These are phyloP conservation scores for Melanotaenia pygmaea DNA, from an alignment of 2,797 vertebrate genomes.

Conservation along the genomic window DNA sequence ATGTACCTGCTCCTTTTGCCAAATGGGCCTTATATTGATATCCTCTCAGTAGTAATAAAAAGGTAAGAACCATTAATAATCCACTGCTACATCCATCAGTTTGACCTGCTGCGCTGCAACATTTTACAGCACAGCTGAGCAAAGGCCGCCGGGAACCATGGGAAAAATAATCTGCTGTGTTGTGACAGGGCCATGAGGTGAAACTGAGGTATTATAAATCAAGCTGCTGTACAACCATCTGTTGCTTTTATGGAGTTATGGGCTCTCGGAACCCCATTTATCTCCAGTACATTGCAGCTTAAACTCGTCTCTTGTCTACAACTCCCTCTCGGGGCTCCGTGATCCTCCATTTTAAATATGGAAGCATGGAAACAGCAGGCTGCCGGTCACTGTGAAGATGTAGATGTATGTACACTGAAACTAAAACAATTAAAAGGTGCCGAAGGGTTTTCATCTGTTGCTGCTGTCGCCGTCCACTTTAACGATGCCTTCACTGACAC, in stretches of 20 bases:
- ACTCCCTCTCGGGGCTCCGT: background rate
- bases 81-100: slow-evolving; percentile 42
- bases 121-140: slow-evolving; percentile 51
- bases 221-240: slow-evolving; percentile 23
- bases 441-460: background rate
- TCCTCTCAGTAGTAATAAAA: slow-evolving; percentile 28
- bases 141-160: slow-evolving; percentile 52
- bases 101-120: slow-evolving; percentile 23
- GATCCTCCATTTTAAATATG: slow-evolving; percentile 28
- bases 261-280: background rate
- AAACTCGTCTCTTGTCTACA: background rate
- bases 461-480: background rate
- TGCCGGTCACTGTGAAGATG: slow-evolving; percentile 31
- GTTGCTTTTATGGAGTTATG: background rate
- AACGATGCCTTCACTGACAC: slow-evolving; percentile 11
- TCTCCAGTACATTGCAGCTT: slow-evolving; percentile 6
- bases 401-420: slow-evolving; percentile 54
- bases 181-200: slow-evolving; percentile 37
- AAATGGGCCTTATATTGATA: slow-evolving; percentile 30
- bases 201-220: slow-evolving; percentile 49
- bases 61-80: slow-evolving; percentile 38
- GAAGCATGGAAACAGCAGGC: slow-evolving; percentile 21
- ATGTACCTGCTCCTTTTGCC: slow-evolving; percentile 3
- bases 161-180: slow-evolving; percentile 46
- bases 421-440: slow-evolving; percentile 51